Conservation (phyloP, 2,113 vertebrate species). For the Heterotilapia buettikoferi region DNA sequence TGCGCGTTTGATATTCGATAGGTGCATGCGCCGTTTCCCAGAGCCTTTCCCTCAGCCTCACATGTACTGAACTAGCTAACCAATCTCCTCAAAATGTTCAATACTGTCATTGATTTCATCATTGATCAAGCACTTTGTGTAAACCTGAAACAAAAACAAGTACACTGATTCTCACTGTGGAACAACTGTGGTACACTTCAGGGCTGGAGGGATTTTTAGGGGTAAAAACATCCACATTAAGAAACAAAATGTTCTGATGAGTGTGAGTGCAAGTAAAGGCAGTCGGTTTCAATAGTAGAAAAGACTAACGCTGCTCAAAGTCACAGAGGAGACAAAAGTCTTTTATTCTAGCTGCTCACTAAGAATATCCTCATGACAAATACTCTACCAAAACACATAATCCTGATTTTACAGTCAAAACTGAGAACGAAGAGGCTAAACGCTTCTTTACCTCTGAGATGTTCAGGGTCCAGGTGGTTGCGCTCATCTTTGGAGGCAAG, state of each 20-base stretch:
- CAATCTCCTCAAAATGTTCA: background rate
- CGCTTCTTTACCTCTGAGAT: conserved; percentile 73
- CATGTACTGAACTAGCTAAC: background rate
- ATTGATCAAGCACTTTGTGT: background rate
- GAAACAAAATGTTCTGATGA: background rate
- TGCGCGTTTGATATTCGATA: background rate
- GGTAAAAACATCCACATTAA: background rate
- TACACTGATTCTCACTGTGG: background rate
- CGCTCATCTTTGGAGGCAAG: conserved; percentile 82
- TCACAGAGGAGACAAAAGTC: background rate
- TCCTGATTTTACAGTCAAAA: background rate
- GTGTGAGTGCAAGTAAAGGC: background rate
- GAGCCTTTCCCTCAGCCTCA: background rate
- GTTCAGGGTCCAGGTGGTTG: conserved; percentile 74
- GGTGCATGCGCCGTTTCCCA: background rate
- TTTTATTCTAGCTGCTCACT: background rate
- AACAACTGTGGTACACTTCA: background rate
- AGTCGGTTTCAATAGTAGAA: background rate
- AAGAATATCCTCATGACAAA: fast-evolving
- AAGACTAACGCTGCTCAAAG: background rate
- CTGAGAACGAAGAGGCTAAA: background rate
- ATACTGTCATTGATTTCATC: background rate
- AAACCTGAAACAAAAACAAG: background rate
- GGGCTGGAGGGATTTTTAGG: background rate
- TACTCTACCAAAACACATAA: background rate